Evolutionary conservation across 2,888 invertebrate genomes (phyloP).

Genomic region (Andrena bucephala): DNA sequence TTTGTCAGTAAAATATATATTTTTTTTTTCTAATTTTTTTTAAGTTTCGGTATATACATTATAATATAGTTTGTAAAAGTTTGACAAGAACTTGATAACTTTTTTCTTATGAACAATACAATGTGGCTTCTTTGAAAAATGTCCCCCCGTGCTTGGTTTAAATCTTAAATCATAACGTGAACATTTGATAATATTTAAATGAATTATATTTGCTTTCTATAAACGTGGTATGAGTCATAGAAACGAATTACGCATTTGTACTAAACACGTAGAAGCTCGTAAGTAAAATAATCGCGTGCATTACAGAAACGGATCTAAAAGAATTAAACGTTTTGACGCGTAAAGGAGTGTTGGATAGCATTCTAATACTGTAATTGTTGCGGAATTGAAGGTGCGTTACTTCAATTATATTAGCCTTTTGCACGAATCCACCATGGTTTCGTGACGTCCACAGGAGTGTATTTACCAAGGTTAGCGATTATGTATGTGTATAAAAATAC

Average conservation of each 20-base stretch:
- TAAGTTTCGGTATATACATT: too few relatives aligned
- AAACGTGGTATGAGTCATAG: background rate
- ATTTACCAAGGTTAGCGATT: conserved; percentile 77
- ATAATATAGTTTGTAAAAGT: too few relatives aligned
- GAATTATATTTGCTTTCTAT: background rate
- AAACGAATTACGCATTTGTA: background rate
- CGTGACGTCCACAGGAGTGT: conserved; percentile 55
- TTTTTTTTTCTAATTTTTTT: too few relatives aligned
- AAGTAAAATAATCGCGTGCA: conserved; percentile 5
- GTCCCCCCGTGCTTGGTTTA: too few relatives aligned
- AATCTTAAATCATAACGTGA: background rate
- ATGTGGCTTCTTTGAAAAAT: too few relatives aligned
- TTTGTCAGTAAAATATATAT: too few relatives aligned
- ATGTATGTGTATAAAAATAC: conserved; percentile 54
- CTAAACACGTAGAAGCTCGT: background rate
- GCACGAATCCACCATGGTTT: conserved; percentile 59
- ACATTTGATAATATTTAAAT: background rate
- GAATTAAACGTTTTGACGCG: background rate
- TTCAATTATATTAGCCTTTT: conserved; percentile 55
- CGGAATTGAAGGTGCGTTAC: conserved; percentile 31
- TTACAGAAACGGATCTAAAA: background rate
- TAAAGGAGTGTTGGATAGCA: background rate
- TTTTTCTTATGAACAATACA: too few relatives aligned
- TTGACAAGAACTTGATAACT: too few relatives aligned
- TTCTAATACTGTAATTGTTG: conserved; percentile 10